Conservation (phyloP, 2,113 vertebrate species). For the Pteropus alecto region DNA sequence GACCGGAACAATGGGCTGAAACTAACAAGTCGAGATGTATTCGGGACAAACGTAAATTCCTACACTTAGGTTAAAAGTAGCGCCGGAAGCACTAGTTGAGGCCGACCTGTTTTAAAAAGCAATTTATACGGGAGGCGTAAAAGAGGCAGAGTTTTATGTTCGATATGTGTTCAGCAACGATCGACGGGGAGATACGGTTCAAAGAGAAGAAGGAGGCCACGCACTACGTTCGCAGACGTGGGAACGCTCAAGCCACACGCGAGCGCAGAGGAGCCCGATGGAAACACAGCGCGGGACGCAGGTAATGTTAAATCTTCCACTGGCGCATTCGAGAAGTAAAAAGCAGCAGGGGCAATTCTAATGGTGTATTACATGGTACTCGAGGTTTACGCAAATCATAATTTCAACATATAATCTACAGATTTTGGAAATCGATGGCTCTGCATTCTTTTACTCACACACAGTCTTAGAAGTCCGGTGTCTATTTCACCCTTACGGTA, state of each 20-base stretch:
- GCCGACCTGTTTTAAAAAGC: slow-evolving; percentile 22
- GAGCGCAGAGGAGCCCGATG: background rate
- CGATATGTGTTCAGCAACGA: background rate
- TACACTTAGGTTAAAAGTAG: background rate
- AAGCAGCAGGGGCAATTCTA: background rate
- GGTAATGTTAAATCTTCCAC: background rate
- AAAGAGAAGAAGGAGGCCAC: background rate
- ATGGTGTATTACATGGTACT: background rate
- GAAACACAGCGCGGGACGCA: background rate
- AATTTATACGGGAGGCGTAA: background rate
- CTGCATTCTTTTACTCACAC: background rate
- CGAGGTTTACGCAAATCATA: background rate
- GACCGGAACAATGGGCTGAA: background rate
- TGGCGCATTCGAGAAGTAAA: background rate
- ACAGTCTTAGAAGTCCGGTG: background rate
- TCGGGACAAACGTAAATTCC: slow-evolving; percentile 32
- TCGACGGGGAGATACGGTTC: background rate
- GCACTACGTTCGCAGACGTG: background rate
- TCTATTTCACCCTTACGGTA: background rate
- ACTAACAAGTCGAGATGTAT: slow-evolving; percentile 38
- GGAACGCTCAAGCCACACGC: background rate
- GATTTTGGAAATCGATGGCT: background rate
- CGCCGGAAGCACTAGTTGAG: slow-evolving; percentile 21
- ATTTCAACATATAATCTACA: background rate
- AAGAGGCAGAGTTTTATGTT: background rate